Base-by-base conservation (phyloP, 1,140 invertebrate species). In the Halictus rubicundus region DNA sequence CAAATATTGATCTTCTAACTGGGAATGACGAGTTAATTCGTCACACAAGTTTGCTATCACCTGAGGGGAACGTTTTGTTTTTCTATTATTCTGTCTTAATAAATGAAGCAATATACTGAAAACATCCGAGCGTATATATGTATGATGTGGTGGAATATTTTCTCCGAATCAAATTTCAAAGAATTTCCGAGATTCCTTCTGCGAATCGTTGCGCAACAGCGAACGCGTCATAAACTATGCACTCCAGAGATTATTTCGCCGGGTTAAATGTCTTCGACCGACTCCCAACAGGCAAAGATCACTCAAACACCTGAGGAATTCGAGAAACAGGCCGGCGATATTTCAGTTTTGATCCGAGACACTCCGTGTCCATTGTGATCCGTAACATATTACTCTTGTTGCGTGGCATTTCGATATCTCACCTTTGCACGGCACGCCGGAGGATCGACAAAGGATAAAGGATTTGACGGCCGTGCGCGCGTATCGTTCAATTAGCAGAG, bases 401-500 rank as follows among this genome's bases (percentile, higher is more conserved):
- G 49, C 76, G 12, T 78, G 69, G 49, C 76, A 78, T 78, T 78
- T 78, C 76, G 49, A 54, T 32, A 32, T 52, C 32, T 71, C 68
- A 78, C 76, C 76, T 72, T 77, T 77, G 60, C 57, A 16, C 37
- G 61, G 14, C 3, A 21, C 42, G 9, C 10, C 10, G 1, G 14
- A 46, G 42, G 42, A 46, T 46, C 10, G 4, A 32, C 19, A 12
- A 9, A 23, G 23, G 65, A 69, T 61, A 49, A 60, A 69, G 63
- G 74, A 59, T 54, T 21, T 19, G 21, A 54, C 54, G 49, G 2
- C 21, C 5, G 54, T 9, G 14, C 14, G 12, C 42, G 12, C 39
- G 14, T 39, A 52, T 61, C 75, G 75, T 70, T 77, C 66, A 77
- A 77, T 77, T 77, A 77, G 42, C 75, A 69, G 70, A 61, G 66